Percentiles rank a stretch among this genome's conserved stretches.
Conservation (phyloP, 2,797 vertebrate genomes). For the Pterois miles region DNA sequence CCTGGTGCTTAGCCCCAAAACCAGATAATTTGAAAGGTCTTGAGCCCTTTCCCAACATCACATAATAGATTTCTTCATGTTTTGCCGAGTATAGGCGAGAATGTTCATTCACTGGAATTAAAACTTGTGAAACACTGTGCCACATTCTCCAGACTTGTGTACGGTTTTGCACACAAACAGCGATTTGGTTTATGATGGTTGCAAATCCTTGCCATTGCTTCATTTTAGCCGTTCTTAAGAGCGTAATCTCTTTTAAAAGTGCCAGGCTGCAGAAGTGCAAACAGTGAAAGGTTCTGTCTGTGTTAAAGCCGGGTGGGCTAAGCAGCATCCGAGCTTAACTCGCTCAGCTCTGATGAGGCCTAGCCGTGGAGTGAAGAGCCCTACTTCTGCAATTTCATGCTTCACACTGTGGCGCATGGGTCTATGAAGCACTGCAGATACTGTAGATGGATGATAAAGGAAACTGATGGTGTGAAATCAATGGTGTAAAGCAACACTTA, state of each 20-base stretch:
- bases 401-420: constrained; percentile 7
- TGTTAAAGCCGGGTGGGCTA: constrained; percentile 42
- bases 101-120: constrained; percentile 37
- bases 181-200: constrained; percentile 27
- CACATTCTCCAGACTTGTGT: constrained; percentile 3
- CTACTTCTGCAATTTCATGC: constrained; percentile 53
- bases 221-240: constrained; percentile 62
- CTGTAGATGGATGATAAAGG: constrained; percentile 47
- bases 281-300: constrained; percentile 50
- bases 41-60: constrained; percentile 10
- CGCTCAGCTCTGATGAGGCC: constrained; percentile 35
- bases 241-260: constrained; percentile 65
- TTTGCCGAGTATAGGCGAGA: constrained; percentile 28
- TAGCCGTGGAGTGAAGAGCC: constrained; percentile 28
- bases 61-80: constrained; percentile 17
- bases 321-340: constrained; percentile 45
- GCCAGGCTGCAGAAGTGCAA: constrained; percentile 53
- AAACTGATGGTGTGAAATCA: constrained; percentile 22
- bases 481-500: constrained; percentile 21
- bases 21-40: background rate
- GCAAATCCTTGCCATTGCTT: constrained; percentile 57
- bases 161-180: constrained; percentile 2
- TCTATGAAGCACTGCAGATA: constrained; percentile 14
- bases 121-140: constrained; percentile 9
- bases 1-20: background rate